These are phyloP conservation scores for Cydia amplana DNA, from an alignment of 1,140 invertebrate species.

Conservation along the genomic window DNA sequence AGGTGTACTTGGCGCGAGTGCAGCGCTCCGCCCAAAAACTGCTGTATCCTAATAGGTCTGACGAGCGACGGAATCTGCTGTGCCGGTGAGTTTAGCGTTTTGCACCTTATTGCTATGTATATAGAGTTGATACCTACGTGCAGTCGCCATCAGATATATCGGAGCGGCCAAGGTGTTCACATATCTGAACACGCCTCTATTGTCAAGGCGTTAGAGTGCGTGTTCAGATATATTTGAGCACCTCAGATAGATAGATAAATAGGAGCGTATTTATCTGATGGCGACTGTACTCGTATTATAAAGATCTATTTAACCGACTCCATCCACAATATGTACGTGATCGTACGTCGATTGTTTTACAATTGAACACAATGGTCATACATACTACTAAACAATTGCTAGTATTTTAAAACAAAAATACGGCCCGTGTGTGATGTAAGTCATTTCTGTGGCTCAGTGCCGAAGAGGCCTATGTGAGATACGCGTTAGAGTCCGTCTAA, in stretches of 20 bases:
- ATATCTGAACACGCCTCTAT: no score
- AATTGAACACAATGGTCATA: constrained; percentile 7
- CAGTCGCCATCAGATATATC: no score
- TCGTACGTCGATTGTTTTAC: neutral
- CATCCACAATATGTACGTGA: neutral
- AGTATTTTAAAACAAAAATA: neutral
- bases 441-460: no score
- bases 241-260: no score
- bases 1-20: constrained; percentile 70
- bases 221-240: no score
- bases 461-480: no score
- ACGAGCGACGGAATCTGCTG: constrained; percentile 67
- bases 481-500: no score
- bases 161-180: no score
- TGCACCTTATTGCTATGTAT: neutral
- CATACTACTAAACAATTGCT: neutral
- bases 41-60: constrained; percentile 61
- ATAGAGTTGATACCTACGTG: neutral
- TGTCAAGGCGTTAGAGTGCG: no score
- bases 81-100: constrained; percentile 52
- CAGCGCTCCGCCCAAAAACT: constrained; percentile 64
- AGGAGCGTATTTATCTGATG: no score
- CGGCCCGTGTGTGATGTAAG: no score
- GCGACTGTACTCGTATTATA: neutral
- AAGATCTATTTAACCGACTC: neutral